A percentile compares a stretch with the other conserved stretches of the same genome.
Conservation (phyloP, 37 sponge, comb jelly and placozoan species). For the Halisarca cf. caerulea region DNA sequence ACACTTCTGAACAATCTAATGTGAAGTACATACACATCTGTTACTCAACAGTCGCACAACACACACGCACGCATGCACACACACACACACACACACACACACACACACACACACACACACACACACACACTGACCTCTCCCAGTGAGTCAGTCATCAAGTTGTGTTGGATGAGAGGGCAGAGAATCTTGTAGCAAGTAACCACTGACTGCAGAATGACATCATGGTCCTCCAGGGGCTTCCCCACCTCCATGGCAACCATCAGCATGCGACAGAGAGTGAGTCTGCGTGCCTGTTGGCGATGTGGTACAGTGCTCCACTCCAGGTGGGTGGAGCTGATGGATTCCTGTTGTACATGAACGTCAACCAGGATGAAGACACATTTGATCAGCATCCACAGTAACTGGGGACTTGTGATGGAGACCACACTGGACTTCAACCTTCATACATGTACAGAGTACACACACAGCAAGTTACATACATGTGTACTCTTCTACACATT, state of each 20-base stretch:
- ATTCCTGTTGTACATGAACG: background rate
- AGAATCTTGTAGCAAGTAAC: conserved; percentile 78
- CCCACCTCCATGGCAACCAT: conserved; percentile 73
- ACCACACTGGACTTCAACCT: background rate
- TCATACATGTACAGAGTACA: background rate
- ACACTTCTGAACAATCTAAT: conserved; percentile 67
- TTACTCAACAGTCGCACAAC: background rate
- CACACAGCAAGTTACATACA: background rate
- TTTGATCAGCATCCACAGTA: conserved; percentile 38
- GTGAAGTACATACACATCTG: background rate
- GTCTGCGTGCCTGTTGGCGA: conserved; percentile 44
- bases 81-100: background rate
- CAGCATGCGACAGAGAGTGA: conserved; percentile 55
- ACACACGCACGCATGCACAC: background rate
- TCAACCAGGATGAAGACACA: conserved; percentile 49
- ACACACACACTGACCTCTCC: conserved; percentile 18
- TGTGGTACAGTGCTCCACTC: conserved; percentile 12
- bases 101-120: too few species aligned
- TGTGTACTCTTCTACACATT: background rate
- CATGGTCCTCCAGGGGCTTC: conserved; percentile 58
- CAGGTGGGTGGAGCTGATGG: background rate
- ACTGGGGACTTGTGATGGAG: conserved; percentile 15
- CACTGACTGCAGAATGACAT: conserved; percentile 68
- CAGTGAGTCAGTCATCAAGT: conserved; percentile 35
- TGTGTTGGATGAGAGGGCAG: conserved; percentile 76